phyloP scores from a whole-genome alignment of 2,797 vertebrate species.

The Acropternis orthonyx region DNA sequence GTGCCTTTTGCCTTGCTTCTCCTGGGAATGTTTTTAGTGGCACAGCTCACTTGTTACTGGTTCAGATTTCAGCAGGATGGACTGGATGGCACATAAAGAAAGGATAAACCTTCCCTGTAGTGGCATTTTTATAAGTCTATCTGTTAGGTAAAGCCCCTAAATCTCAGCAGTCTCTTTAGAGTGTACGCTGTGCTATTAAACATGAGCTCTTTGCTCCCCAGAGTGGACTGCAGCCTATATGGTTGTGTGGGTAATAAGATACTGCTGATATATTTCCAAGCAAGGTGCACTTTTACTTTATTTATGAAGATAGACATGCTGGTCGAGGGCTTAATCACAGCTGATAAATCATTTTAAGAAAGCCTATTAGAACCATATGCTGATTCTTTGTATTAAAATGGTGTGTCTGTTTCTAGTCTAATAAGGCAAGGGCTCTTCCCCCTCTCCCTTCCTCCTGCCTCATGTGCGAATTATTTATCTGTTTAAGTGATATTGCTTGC shows the following conservation, averaged over 20 bases:
- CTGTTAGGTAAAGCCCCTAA: slow-evolving; percentile 71
- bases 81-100: slow-evolving; percentile 31
- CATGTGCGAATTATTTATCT: slow-evolving; percentile 72
- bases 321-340: slow-evolving; percentile 80
- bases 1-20: slow-evolving; percentile 30
- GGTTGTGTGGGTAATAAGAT: slow-evolving; percentile 77
- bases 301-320: slow-evolving; percentile 82
- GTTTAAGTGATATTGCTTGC: slow-evolving; percentile 72
- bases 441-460: background rate
- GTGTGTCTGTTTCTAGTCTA: slow-evolving; percentile 77
- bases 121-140: slow-evolving; percentile 72
- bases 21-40: slow-evolving; percentile 30
- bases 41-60: slow-evolving; percentile 60
- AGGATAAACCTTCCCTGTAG: slow-evolving; percentile 65
- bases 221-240: slow-evolving; percentile 54
- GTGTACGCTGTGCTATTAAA: slow-evolving; percentile 53
- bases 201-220: slow-evolving; percentile 65
- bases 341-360: slow-evolving; percentile 82
- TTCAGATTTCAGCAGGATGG: slow-evolving; percentile 49
- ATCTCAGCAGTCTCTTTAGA: slow-evolving; percentile 69
- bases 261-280: slow-evolving; percentile 76
- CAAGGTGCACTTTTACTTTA: slow-evolving; percentile 82
- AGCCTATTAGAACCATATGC: slow-evolving; percentile 83
- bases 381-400: slow-evolving; percentile 76
- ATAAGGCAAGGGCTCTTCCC: slow-evolving; percentile 59